Base-by-base conservation (phyloP, 2,113 vertebrate species). In the Anser cygnoides region DNA sequence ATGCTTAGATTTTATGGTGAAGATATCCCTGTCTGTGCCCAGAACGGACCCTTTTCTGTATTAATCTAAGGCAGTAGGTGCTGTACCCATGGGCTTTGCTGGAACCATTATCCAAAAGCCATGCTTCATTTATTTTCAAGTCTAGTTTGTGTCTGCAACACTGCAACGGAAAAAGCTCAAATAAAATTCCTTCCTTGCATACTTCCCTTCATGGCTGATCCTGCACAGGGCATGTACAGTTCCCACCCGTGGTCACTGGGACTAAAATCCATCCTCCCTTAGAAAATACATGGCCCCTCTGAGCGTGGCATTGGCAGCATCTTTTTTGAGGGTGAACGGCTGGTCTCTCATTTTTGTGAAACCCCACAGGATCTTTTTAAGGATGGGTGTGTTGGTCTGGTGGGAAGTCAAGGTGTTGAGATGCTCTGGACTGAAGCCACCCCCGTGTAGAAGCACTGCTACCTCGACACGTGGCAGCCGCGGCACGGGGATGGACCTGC, bases 391-490 rank as follows among this genome's bases (percentile, higher is more conserved):
- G n/a, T 65, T 57, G 37, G 9, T 54, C 18, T 1, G 1, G 7
- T 29, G 28, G 44, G 57, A 75, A 44, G 37, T 7, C n/a, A 17
- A 31, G 54, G 25, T 29, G 49, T 65, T 63, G 75, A 61, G 75
- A 59, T 57, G 61, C 12, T 89, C 61, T 11, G 54, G 66, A 54
- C 21, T 22, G 20, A 63, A 62, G 28, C 29, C 25, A 78, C 6
- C 17, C 10, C 12, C 3, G 10, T 0, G 0, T 1, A 1, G 29
- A 58, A 16, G 55, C 29, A 23, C 20, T 0, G 0, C 8, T 50
- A 50, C 21, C n/a, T 49, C 49, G 29, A 44, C 0, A 1, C 5
- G 1, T 7, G 54, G 54, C 54, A 55, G 8, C 52, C 2, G 0
- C 0, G 3, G 67, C n/a, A 25, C 0, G 1, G 50, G 28, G 35